Percentiles rank a stretch among this genome's conserved stretches.
Evolutionary conservation across 2,113 vertebrate genomes (phyloP).

Genomic region (Cyprinus carpio): DNA sequence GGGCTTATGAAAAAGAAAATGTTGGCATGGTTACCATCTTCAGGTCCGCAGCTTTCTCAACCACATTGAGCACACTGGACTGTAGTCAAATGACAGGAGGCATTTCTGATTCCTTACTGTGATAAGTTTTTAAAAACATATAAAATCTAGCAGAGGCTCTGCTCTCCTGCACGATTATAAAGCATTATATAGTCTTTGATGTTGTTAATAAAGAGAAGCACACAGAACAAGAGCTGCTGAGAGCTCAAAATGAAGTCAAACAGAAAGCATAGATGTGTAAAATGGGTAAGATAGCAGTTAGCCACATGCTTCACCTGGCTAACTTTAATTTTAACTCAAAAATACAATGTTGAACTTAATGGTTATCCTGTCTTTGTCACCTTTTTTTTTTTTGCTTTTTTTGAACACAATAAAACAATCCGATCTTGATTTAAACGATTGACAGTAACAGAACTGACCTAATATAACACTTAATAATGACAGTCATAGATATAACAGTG

Average conservation of each 20-base stretch:
- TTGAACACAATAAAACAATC: no score
- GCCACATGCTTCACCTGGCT: not conserved
- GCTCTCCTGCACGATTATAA: not conserved
- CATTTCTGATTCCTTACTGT: not conserved
- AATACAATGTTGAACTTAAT: not conserved
- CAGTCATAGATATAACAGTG: no score
- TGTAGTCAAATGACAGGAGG: conserved; percentile 15
- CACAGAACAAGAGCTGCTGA: not conserved
- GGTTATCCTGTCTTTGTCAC: not conserved
- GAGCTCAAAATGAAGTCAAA: not conserved
- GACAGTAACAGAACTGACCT: no score
- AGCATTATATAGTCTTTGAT: not conserved
- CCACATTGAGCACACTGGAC: not conserved
- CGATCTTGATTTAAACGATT: no score
- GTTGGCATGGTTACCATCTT: conserved; percentile 42
- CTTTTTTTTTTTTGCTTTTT: no score
- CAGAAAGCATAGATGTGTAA: not conserved
- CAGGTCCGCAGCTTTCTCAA: conserved; percentile 18
- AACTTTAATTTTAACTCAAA: not conserved
- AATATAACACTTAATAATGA: no score
- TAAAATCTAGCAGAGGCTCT: not conserved
- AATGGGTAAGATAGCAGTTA: not conserved
- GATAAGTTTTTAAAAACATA: not conserved
- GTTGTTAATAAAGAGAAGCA: not conserved
- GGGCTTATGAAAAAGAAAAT: conserved; percentile 9